Conservation (phyloP, 2,888 invertebrate genomes). For the Trichogramma dendrolimi region DNA sequence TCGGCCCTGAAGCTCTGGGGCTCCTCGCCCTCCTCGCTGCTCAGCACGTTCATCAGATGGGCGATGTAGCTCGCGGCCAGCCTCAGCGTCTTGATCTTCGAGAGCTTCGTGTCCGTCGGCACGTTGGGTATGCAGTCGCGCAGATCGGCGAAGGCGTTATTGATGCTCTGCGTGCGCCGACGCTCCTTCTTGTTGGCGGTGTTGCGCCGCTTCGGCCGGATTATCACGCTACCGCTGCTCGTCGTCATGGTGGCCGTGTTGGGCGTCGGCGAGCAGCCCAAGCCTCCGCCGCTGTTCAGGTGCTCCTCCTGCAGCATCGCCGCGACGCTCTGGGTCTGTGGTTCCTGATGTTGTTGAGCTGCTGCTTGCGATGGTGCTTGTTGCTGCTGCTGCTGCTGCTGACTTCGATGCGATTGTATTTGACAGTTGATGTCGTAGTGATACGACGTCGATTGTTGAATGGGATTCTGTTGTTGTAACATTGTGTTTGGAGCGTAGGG, state of each 20-base stretch:
- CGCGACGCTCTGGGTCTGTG: constrained; percentile 10
- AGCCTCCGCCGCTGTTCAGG: constrained; percentile 9
- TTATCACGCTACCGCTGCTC: constrained; percentile 48
- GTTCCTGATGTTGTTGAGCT: neutral
- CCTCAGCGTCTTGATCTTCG: constrained; percentile 92
- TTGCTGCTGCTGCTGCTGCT: constrained; percentile 2
- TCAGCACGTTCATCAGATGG: constrained; percentile 84
- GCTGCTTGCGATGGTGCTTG: neutral
- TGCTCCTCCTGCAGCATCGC: constrained; percentile 18
- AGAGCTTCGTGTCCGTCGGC: constrained; percentile 90
- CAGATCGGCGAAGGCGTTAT: constrained; percentile 88
- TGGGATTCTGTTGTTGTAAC: neutral
- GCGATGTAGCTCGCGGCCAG: constrained; percentile 90
- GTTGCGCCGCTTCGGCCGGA: constrained; percentile 65
- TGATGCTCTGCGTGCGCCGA: constrained; percentile 87
- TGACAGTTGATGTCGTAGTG: neutral
- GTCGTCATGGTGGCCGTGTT: constrained; percentile 95
- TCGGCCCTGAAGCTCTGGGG: constrained; percentile 85
- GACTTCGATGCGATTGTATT: neutral
- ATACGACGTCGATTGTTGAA: neutral
- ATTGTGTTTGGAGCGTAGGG: constrained; percentile 22
- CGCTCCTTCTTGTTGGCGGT: constrained; percentile 95
- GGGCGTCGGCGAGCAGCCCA: constrained; percentile 61
- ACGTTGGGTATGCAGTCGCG: constrained; percentile 94
- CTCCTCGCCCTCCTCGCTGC: constrained; percentile 75